These are phyloP conservation scores for Orchesella cincta DNA, from an alignment of 1,140 invertebrate species.

Conservation along the genomic window DNA sequence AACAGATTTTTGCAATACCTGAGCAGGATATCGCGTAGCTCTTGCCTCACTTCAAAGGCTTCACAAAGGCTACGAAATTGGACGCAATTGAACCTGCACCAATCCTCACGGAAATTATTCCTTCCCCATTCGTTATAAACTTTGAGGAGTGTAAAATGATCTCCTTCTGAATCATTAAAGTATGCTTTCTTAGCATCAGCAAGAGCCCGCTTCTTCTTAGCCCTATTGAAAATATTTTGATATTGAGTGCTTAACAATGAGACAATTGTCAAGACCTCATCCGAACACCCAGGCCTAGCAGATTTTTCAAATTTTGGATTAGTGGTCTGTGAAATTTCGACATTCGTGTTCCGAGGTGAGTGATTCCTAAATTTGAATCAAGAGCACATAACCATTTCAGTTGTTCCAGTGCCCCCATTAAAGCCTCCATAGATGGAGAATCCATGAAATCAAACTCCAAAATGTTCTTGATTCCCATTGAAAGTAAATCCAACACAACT, in stretches of 20 bases:
- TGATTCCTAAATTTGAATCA: conserved; percentile 87
- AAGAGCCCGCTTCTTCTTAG: conserved; percentile 96
- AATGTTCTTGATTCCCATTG: conserved; percentile 90
- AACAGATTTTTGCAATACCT: no score
- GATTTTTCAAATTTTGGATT: conserved; percentile 96
- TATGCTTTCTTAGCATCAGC: conserved; percentile 93
- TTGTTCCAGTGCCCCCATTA: conserved; percentile 97
- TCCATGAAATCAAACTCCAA: conserved; percentile 99
- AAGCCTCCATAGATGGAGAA: conserved; percentile 95
- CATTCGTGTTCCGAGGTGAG: conserved; percentile 90
- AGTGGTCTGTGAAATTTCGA: conserved; percentile 98
- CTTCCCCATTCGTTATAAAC: conserved; percentile 97
- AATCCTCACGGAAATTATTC: conserved; percentile 59
- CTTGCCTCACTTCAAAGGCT: conserved; percentile 16
- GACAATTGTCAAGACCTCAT: conserved; percentile 74
- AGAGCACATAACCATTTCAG: conserved; percentile 96
- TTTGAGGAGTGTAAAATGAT: conserved; percentile 94
- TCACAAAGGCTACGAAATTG: conserved; percentile 2
- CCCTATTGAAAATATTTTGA: conserved; percentile 82
- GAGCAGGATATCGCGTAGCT: not conserved
- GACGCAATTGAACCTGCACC: conserved; percentile 17
- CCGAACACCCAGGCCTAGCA: conserved; percentile 80
- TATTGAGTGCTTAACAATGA: not conserved
- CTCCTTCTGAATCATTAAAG: conserved; percentile 97
- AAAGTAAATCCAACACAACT: conserved; percentile 92